Evolutionary conservation across 2,113 vertebrate species (phyloP), one percentile per base, ranked within the genome.

Genomic region (Marcusenius ussheri): DNA sequence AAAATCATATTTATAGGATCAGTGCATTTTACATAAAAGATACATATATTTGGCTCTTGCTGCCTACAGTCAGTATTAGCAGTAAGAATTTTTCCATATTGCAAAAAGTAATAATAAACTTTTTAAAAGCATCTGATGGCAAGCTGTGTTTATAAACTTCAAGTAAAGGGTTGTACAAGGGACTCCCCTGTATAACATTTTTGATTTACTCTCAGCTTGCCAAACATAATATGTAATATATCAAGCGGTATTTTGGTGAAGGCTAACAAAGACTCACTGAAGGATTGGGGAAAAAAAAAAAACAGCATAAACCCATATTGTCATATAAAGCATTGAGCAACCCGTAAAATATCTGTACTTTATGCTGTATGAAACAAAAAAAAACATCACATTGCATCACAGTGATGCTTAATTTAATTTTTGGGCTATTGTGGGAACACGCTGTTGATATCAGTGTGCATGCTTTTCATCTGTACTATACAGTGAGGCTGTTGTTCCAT

Each of bases 351-450:
- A 56, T 56, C 19, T 21, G 51, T 53, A 56, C 17, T 53, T 35
- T 35, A 27, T 77, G 13, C 31, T 77, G 70, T 17, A 17, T 77
- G 70, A 77, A 3, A 21, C 27, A 31, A 77, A 77, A 31, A 21
- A 35, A 39, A 35, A 35, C 9, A 74, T 39, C 31, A 17, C 70
- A 77, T 39, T 35, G 27, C 31, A 13, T 77, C 15, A 4, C 15
- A 17, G 35, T 77, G 11, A 39, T 77, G 31, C 62, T 66, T 77
- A 5, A 77, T 17, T 15, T 2, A 39, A 77, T 50, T 86, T 49
- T 31, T 62, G 58, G n/a, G n/a, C 77, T 35, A 35, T 13, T 21
- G 84, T 51, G 4, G 9, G 0, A 94, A 92, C 88, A 51, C 6
- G 8, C 47, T 56, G 47, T 49, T 47, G 50, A 51, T 19, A 53